Evolutionary conservation across 2,113 vertebrate species (phyloP).

Genomic region (Tachysurus vachellii): DNA sequence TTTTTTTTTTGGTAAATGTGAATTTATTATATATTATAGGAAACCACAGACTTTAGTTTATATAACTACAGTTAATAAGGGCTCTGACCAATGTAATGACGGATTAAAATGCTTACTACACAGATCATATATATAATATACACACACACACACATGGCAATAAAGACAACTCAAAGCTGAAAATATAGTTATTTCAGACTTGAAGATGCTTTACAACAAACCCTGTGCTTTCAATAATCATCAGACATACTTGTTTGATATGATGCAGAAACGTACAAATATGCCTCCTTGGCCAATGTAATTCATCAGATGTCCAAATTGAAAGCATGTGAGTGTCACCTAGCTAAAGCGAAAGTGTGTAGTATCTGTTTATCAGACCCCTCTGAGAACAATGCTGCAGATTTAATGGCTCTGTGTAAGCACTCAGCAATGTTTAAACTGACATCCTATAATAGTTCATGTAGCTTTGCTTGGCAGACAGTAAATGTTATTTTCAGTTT

Average conservation of each 20-base stretch:
- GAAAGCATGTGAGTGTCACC: not conserved
- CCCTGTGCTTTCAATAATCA: not conserved
- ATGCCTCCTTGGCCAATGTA: too few species aligned
- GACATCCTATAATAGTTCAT: not conserved
- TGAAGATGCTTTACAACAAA: not conserved
- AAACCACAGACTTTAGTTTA: not conserved
- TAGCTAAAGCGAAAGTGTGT: not conserved
- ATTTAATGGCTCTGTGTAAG: not conserved
- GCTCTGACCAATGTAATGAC: too few species aligned
- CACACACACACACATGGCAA: not conserved
- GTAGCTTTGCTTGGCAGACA: not conserved
- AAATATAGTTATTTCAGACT: too few species aligned
- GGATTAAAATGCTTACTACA: not conserved
- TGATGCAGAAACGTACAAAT: not conserved
- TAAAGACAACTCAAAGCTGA: not conserved
- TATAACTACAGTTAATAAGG: not conserved
- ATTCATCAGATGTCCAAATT: not conserved
- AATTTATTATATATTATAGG: not conserved
- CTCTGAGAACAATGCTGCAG: not conserved
- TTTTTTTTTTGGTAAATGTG: not conserved
- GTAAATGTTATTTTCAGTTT: not conserved
- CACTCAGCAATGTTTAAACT: not conserved
- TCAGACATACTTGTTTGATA: not conserved
- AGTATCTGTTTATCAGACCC: not conserved
- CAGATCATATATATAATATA: too few species aligned